Base-by-base conservation (phyloP, 2,113 vertebrate species). In the Lepidothrix coronata region DNA sequence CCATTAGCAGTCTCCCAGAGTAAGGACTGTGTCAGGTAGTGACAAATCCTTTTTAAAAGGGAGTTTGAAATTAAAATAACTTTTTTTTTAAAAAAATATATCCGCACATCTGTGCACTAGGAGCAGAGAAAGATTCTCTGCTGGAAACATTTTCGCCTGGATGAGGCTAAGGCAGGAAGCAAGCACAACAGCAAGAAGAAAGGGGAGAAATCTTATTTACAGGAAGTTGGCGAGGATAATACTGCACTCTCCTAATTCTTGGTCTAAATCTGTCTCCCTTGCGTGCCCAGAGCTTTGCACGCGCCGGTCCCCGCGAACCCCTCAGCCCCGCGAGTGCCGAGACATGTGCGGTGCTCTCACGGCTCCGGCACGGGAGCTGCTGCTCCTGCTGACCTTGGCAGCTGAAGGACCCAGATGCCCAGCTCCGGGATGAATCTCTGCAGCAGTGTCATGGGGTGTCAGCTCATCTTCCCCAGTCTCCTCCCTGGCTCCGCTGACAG, bases 371-470 rank as follows among this genome's bases (percentile, higher is more conserved):
- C 14, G 82, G 92, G 90, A 96, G 93, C 91, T 71, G 94, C 58
- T 88, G 93, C 90, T 61, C 91, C 88, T 3, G 2, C 33, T 93
- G 96, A 95, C 95, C 96, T 72, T 79, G 96, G 93, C 95, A 96
- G 96, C 93, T 97, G 96, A 86, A 93, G 88, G 95, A 39, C 96
- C 95, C 96, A 96, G 96, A 91, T 97, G 96, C 93, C 96, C 92
- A 88, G 96, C 96, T 96, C 83, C 96, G 65, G 93, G 93, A 96
- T 43, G 88, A 93, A 91, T 95, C 81, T 94, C 94, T 57, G 94
- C 94, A 96, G 96, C 94, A 14, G 94, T 85, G 93, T 95, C 93
- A 75, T 2, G 41, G 91, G 82, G 95, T 93, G 93, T 87, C 96
- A 95, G 90, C 92, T 97, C 88, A 22, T 95, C 85, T 73, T 20